Evolutionary conservation across 2,113 vertebrate species (phyloP).

Genomic region (Phyllopteryx taeniolatus): DNA sequence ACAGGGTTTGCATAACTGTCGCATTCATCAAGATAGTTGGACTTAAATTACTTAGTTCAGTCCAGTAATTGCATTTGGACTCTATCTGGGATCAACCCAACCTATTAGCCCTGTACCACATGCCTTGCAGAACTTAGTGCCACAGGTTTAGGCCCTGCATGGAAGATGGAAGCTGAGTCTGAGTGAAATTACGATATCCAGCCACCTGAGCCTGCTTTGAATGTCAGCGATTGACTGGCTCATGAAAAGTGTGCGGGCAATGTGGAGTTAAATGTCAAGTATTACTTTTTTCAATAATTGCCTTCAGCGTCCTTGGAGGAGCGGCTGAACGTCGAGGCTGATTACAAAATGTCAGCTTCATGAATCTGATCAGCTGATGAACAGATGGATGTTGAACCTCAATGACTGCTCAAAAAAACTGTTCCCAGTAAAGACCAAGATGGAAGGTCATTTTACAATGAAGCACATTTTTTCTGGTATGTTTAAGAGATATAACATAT

Average conservation of each 20-base stretch:
- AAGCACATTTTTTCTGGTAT: constrained; percentile 6
- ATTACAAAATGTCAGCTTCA: constrained; percentile 50
- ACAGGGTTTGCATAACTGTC: constrained; percentile 16
- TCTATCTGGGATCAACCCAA: constrained; percentile 30
- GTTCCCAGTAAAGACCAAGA: constrained; percentile 4
- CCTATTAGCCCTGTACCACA: constrained; percentile 31
- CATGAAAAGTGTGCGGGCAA: constrained; percentile 42
- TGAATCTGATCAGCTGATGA: constrained; percentile 53
- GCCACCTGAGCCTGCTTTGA: constrained; percentile 58
- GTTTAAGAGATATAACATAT: too few relatives aligned
- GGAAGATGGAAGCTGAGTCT: constrained; percentile 19
- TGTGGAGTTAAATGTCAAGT: constrained; percentile 72
- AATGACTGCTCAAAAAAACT: constrained; percentile 21
- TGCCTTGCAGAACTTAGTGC: constrained; percentile 21
- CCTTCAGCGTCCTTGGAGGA: constrained; percentile 62
- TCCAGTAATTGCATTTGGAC: constrained; percentile 39
- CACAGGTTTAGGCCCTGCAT: constrained; percentile 22
- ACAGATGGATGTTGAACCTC: constrained; percentile 28
- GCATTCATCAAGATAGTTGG: constrained; percentile 41
- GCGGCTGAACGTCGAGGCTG: constrained; percentile 37
- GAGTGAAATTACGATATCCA: constrained; percentile 60
- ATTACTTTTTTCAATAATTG: constrained; percentile 72
- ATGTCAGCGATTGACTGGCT: constrained; percentile 70
- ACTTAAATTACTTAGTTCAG: constrained; percentile 34
- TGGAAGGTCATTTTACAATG: constrained; percentile 8